Percentiles rank a stretch among this genome's conserved stretches.
phyloP scores from a whole-genome alignment of 2,888 invertebrate genomes.

The Drosophila ezoana region DNA sequence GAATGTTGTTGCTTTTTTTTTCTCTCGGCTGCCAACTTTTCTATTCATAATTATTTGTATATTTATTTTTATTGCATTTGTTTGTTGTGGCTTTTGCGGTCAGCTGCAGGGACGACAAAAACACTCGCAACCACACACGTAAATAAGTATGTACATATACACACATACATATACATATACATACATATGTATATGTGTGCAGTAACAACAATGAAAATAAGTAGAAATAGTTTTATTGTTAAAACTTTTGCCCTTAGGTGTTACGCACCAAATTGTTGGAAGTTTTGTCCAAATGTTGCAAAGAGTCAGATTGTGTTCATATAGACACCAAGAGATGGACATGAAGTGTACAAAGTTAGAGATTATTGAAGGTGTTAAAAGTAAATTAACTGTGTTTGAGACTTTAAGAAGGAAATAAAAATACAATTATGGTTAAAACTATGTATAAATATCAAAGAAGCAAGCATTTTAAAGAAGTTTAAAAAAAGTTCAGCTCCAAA shows the following conservation, averaged over 20 bases:
- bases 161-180: not conserved
- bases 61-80: constrained; percentile 67
- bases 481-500: too few species aligned
- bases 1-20: constrained; percentile 18
- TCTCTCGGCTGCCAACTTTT: constrained; percentile 40
- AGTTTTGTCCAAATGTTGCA: constrained; percentile 19
- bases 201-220: constrained; percentile 24
- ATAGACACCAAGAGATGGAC: not conserved
- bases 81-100: constrained; percentile 67
- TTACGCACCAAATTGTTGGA: constrained; percentile 30
- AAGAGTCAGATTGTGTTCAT: not conserved
- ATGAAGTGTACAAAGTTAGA: constrained; percentile 1
- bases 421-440: not conserved
- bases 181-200: constrained; percentile 1
- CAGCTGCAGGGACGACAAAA: constrained; percentile 28
- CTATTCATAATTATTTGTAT: constrained; percentile 58
- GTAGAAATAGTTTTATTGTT: constrained; percentile 41
- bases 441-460: not conserved
- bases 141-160: not conserved
- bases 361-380: constrained; percentile 13
- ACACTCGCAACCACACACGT: constrained; percentile 8
- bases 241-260: constrained; percentile 47
- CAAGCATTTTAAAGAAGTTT: too few species aligned
- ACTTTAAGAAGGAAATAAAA: not conserved
- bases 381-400: constrained; percentile 14